Conservation (phyloP, 2,888 invertebrate species). For the Strigamia crassipes region DNA sequence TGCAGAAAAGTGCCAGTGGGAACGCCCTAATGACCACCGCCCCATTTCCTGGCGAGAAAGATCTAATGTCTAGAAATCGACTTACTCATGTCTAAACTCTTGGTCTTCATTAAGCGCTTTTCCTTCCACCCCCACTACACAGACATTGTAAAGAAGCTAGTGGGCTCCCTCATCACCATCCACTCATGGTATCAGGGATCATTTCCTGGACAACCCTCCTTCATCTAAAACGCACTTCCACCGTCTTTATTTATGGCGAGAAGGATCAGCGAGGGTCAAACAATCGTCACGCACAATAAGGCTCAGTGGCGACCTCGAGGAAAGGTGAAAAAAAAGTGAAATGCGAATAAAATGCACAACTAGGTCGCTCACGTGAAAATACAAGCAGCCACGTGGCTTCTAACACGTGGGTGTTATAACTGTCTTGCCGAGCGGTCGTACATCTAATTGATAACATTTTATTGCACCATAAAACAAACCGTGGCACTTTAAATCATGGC, state of each 20-base stretch:
- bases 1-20: conserved; percentile 32
- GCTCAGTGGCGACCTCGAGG: background rate
- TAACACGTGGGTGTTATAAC: conserved; percentile 3
- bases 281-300: conserved; percentile 40
- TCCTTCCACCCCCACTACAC: background rate
- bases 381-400: background rate
- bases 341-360: background rate
- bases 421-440: conserved; percentile 23
- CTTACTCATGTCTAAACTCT: conserved; percentile 47
- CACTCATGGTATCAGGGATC: conserved; percentile 38
- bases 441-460: conserved; percentile 40
- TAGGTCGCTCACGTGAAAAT: conserved; percentile 8
- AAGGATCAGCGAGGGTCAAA: conserved; percentile 22
- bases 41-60: conserved; percentile 47
- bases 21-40: conserved; percentile 45
- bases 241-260: conserved; percentile 7
- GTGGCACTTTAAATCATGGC: conserved; percentile 13
- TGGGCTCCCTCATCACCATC: conserved; percentile 26
- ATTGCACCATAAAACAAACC: conserved; percentile 36
- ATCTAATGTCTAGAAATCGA: conserved; percentile 48
- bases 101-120: conserved; percentile 46
- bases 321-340: background rate
- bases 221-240: conserved; percentile 21
- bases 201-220: conserved; percentile 29
- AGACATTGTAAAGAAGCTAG: background rate